Conservation (phyloP, 1,140 invertebrate genomes). For the Neodiprion pinetum region DNA sequence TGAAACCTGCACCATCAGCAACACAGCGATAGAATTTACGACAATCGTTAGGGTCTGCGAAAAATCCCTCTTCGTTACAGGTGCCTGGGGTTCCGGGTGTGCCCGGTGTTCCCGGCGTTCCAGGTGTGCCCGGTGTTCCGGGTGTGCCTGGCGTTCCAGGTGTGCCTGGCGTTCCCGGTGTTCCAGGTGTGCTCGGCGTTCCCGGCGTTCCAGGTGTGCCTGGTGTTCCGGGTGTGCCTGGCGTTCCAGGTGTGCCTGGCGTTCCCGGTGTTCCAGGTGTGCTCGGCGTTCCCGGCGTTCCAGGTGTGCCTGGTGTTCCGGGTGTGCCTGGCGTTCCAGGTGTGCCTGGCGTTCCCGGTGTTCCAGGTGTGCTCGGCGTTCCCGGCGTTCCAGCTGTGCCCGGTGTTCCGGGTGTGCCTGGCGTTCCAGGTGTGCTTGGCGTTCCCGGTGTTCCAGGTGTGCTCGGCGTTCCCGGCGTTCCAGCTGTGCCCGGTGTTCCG, state of each 20-base stretch:
- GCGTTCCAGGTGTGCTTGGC: conserved; percentile 71
- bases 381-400: conserved; percentile 74
- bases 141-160: conserved; percentile 58
- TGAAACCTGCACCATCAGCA: conserved; percentile 62
- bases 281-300: conserved; percentile 1
- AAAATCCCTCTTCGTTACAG: conserved; percentile 62
- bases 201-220: conserved; percentile 52
- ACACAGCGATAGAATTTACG: conserved; percentile 74
- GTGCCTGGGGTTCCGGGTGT: conserved; percentile 24
- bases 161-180: conserved; percentile 70
- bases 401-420: conserved; percentile 70
- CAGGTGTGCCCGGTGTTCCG: conserved; percentile 54
- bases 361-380: conserved; percentile 69
- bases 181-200: conserved; percentile 56
- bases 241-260: conserved; percentile 26
- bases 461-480: conserved; percentile 61
- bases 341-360: conserved; percentile 63
- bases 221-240: conserved; percentile 40
- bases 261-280: conserved; percentile 10
- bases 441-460: conserved; percentile 72
- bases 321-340: not conserved
- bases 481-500: conserved; percentile 1
- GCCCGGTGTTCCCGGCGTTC: not conserved
- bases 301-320: conserved; percentile 31
- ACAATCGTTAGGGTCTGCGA: conserved; percentile 67